Evolutionary conservation across 2,888 invertebrate species (phyloP).

Genomic region (Epinotia bilunana): DNA sequence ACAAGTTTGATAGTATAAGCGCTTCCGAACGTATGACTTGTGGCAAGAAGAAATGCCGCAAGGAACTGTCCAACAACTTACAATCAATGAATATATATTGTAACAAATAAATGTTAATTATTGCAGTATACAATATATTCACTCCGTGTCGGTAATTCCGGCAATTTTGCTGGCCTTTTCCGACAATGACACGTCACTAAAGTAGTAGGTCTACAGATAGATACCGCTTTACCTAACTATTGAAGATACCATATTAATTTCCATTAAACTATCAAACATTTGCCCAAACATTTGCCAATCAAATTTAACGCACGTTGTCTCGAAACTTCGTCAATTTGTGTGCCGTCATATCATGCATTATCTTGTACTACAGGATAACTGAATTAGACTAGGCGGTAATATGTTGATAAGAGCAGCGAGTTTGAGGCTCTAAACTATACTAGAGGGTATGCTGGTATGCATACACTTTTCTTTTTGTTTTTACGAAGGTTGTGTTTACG

Average conservation of each 20-base stretch:
- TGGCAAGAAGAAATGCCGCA: too few species aligned
- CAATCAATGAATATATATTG: too few species aligned
- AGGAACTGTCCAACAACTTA: too few species aligned
- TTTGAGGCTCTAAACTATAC: background rate
- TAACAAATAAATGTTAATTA: too few species aligned
- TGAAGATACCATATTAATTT: slow-evolving; percentile 5
- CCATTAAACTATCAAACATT: slow-evolving; percentile 17
- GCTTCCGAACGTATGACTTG: too few species aligned
- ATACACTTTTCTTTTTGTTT: too few species aligned
- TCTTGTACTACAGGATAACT: slow-evolving; percentile 21
- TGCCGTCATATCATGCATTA: slow-evolving; percentile 21
- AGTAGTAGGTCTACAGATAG: background rate
- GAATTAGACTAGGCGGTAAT: slow-evolving; percentile 8
- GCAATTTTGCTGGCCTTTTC: too few species aligned
- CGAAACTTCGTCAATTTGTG: slow-evolving; percentile 21
- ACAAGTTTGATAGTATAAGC: too few species aligned
- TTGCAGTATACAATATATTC: too few species aligned
- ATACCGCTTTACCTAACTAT: background rate
- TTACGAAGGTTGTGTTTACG: too few species aligned
- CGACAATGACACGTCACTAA: too few species aligned
- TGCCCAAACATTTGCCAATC: slow-evolving; percentile 18
- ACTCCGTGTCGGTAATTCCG: too few species aligned
- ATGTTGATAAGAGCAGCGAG: background rate
- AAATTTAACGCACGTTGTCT: slow-evolving; percentile 4
- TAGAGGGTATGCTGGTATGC: background rate